A percentile compares a stretch with the other conserved stretches of the same genome.
phyloP scores from a whole-genome alignment of 2,888 invertebrate genomes.

The Osedax frankpressi region DNA sequence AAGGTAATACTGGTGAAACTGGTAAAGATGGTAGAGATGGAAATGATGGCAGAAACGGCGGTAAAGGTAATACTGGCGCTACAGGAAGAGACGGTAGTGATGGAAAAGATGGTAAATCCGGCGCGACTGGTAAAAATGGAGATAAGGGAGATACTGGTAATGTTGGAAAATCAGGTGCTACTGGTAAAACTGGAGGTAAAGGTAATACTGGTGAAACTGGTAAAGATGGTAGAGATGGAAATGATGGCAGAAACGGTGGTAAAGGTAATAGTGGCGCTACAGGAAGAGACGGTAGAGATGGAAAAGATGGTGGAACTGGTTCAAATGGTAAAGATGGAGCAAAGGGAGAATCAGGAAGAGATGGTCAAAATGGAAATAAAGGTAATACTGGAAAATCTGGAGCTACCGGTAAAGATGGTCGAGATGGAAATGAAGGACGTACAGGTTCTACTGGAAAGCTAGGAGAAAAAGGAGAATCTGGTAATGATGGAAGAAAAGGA shows the following conservation, averaged over 20 bases:
- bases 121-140: not conserved
- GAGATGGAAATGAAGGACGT: not conserved
- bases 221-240: not conserved
- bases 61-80: not conserved
- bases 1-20: not conserved
- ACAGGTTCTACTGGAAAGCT: conserved; percentile 4
- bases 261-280: conserved; percentile 10
- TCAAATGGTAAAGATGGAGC: not conserved
- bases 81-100: not conserved
- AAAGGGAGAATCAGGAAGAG: not conserved
- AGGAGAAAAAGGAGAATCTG: conserved; percentile 18
- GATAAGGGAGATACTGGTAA: conserved; percentile 4
- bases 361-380: not conserved
- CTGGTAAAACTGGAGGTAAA: not conserved
- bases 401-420: not conserved
- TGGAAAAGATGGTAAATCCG: not conserved
- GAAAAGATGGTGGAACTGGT: not conserved
- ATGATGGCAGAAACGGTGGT: conserved; percentile 9
- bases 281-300: not conserved
- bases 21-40: not conserved
- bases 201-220: not conserved
- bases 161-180: not conserved
- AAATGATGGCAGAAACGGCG: not conserved
- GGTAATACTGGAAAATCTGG: not conserved
- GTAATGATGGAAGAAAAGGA: conserved; percentile 16